Conservation (phyloP, 2,113 vertebrate species). For the Heteronetta atricapilla region DNA sequence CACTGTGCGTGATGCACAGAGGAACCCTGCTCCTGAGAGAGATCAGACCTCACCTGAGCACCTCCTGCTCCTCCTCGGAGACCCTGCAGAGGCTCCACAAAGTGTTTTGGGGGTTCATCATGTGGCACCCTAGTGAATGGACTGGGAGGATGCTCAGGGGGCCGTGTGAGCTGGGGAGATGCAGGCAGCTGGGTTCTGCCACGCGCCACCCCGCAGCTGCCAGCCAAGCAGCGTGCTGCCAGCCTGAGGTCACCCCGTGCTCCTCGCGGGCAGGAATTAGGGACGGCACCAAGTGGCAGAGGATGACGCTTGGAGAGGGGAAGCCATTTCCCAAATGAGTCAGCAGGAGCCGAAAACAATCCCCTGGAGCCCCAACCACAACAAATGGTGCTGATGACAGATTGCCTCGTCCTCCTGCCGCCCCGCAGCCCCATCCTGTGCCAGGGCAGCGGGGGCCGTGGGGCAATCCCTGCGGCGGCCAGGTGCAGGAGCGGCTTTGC, state of each 20-base stretch:
- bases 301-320: not conserved
- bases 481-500: no score
- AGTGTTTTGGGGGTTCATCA: not conserved
- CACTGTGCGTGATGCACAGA: fast-evolving
- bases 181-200: fast-evolving
- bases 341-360: constrained; percentile 20
- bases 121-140: fast-evolving
- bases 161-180: not conserved
- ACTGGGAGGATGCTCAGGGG: not conserved
- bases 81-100: not conserved
- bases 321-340: constrained; percentile 32
- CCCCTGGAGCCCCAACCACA: not conserved
- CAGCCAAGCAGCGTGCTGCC: not conserved
- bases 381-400: not conserved
- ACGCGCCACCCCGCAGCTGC: not conserved
- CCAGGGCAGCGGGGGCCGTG: fast-evolving
- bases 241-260: not conserved
- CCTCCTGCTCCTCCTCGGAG: not conserved
- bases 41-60: fast-evolving
- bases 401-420: fast-evolving
- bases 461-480: not conserved
- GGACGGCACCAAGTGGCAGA: not conserved
- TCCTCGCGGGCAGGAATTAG: not conserved
- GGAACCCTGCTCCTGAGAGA: not conserved
- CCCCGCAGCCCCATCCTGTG: not conserved